phyloP scores from a whole-genome alignment of 30 jellyfish, hydroid and myxozoan genomes.

The Clytia hemisphaerica region DNA sequence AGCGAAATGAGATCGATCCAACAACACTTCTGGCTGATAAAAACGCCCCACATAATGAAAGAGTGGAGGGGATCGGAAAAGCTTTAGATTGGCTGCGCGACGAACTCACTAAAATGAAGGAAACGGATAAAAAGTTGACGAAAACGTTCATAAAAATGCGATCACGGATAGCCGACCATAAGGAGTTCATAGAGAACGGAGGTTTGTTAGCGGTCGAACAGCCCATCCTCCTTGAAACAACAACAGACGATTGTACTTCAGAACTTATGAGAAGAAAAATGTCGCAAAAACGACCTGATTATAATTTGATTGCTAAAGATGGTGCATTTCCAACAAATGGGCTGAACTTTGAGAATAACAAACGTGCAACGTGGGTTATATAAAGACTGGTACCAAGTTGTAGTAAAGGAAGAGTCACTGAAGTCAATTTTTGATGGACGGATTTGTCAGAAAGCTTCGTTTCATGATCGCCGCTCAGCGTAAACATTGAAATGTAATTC shows the following conservation, averaged over 20 bases:
- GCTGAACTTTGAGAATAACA: background rate
- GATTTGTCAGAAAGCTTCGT: no score
- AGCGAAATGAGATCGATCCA: background rate
- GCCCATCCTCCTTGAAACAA: no score
- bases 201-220: no score
- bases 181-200: background rate
- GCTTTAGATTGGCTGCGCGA: constrained; percentile 18
- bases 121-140: constrained; percentile 6
- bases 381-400: no score
- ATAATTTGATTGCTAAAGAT: constrained; percentile 2
- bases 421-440: no score
- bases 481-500: no score
- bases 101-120: constrained; percentile 14
- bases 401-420: no score
- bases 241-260: no score
- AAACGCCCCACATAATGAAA: constrained; percentile 1
- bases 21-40: background rate
- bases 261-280: no score
- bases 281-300: no score
- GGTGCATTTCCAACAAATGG: constrained; percentile 31
- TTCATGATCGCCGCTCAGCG: no score
- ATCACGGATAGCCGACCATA: constrained; percentile 7
- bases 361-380: constrained; percentile 29
- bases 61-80: constrained; percentile 14
- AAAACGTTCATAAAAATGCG: constrained; percentile 6